Evolutionary conservation across 2,113 vertebrate genomes (phyloP), one percentile per base, ranked within the genome.

Genomic region (Carassius carassius): DNA sequence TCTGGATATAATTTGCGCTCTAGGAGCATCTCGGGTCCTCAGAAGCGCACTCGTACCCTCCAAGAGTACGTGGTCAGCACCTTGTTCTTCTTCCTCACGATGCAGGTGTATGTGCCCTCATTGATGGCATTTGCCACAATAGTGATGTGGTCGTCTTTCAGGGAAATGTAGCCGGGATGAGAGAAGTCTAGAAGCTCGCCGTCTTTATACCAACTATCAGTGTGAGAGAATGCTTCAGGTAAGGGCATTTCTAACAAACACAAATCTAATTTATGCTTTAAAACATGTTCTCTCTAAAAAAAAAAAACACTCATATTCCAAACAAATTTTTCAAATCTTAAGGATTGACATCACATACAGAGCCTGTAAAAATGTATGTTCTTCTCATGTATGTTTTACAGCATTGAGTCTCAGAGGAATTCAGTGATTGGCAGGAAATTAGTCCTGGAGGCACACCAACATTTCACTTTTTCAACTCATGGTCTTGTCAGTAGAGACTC

Each of bases 91-190:
- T 96, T 96, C 92, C 95, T 96, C 49, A 99, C 97, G 2, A 99
- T 91, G 13, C 98, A 99, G 14, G 97, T 98, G 91, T 98, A 99
- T 3, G 95, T 96, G 80, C 98, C 98, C 89, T 99, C 97, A 3
- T 99, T 99, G 81, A 99, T 96, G 35, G 97, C 97, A 1, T 99
- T 99, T 87, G 98, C 98, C 23, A 99, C 96, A 82, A 99, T 96
- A 87, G 94, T 98, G 85, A 99, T 96, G 90, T 96, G 97, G 76
- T 97, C 96, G 0, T 96, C 95, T 0, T 95, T 96, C 84, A 99
- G 88, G 81, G 93, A 95, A 85, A 99, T 93, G 92, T 99, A 99
- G 82, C 97, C 97, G 0, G 96, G 97, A 32, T 98, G 97, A 1
- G 97, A 98, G 87, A 92, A 97, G 90, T 98, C 96, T 90, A 99